A percentile compares a stretch with the other conserved stretches of the same genome.
These are phyloP conservation scores for Luidia sarsii DNA, from an alignment of 53 echinoderm and acorn worm genomes.

Conservation along the genomic window DNA sequence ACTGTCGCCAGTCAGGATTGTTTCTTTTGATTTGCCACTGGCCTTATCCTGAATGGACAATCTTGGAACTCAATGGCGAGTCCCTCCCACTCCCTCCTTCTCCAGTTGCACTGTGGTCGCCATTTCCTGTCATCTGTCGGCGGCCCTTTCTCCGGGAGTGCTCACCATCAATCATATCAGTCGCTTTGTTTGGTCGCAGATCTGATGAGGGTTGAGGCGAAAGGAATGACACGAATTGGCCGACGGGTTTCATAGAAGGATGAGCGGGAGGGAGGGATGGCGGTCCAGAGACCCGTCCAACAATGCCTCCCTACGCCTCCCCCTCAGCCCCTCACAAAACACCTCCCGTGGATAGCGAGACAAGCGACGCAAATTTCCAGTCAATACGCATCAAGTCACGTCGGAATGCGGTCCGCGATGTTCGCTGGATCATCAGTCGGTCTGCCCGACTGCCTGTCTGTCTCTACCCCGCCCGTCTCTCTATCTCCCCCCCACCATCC, in stretches of 20 bases:
- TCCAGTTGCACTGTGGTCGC: no score
- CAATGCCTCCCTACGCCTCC: no score
- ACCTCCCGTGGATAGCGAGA: conserved; percentile 22
- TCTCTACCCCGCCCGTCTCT: no score
- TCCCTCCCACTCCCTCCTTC: no score
- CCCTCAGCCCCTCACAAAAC: background rate
- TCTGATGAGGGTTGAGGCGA: conserved; percentile 13
- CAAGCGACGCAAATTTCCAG: conserved; percentile 37
- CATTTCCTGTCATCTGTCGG: no score
- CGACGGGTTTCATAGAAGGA: no score
- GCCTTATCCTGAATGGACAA: conserved; percentile 36
- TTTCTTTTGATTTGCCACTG: conserved; percentile 25
- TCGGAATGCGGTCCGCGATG: conserved; percentile 7
- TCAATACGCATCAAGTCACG: conserved; percentile 16
- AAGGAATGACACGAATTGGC: background rate
- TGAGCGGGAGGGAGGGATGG: no score
- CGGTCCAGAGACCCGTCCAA: no score
- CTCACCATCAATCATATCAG: conserved; percentile 46
- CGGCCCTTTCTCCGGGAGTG: background rate
- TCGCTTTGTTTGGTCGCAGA: conserved; percentile 7
- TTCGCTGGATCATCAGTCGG: no score
- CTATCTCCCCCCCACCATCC: background rate
- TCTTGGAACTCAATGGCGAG: no score
- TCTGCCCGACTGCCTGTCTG: no score
- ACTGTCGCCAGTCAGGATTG: conserved; percentile 36